These are phyloP conservation scores for Tyrannus savana DNA, from an alignment of 2,113 vertebrate species.

Conservation along the genomic window DNA sequence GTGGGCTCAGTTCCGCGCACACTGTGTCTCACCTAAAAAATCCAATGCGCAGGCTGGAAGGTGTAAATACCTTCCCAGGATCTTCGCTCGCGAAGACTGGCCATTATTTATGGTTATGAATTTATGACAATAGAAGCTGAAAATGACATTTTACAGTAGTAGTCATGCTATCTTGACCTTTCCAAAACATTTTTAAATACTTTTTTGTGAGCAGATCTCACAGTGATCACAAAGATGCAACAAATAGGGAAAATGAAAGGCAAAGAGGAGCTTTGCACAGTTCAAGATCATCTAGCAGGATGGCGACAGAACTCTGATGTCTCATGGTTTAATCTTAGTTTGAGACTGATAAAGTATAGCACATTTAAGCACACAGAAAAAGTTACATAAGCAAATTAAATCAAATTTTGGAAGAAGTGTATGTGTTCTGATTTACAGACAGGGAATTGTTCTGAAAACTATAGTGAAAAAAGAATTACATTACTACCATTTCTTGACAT, in stretches of 20 bases:
- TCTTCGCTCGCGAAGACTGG: no score
- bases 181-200: background rate
- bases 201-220: background rate
- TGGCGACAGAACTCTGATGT: background rate
- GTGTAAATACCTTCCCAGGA: no score
- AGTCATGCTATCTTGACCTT: background rate
- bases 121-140: background rate
- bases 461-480: background rate
- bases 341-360: background rate
- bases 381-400: background rate
- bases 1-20: no score
- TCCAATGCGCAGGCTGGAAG: no score
- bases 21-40: no score
- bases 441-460: background rate
- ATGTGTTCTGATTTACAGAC: background rate
- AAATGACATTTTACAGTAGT: background rate
- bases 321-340: background rate
- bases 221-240: background rate
- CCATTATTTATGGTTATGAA: background rate
- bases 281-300: background rate
- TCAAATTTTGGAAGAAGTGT: background rate
- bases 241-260: background rate
- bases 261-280: background rate
- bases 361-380: background rate
- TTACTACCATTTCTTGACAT: background rate